phyloP scores from a whole-genome alignment of 2,797 vertebrate species.

The Chaetodon trifasciatus region DNA sequence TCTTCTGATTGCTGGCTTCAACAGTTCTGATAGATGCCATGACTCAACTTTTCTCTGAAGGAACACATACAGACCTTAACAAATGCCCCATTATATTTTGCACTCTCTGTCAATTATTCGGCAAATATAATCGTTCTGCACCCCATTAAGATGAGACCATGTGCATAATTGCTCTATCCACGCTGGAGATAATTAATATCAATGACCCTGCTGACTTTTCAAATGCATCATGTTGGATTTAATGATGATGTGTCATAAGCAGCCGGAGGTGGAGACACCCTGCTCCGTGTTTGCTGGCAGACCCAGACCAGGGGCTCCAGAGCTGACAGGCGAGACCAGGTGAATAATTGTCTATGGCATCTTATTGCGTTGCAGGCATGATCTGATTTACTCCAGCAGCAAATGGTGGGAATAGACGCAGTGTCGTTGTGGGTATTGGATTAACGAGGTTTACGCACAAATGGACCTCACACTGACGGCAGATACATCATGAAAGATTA shows the following conservation, averaged over 20 bases:
- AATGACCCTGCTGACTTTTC: conserved; percentile 73
- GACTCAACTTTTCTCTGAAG: not conserved
- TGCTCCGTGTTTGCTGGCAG: conserved; percentile 66
- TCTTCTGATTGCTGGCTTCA: not conserved
- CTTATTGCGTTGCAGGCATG: conserved; percentile 77
- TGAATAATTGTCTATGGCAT: conserved; percentile 80
- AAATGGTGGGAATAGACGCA: conserved; percentile 74
- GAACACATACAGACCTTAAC: conserved; percentile 17
- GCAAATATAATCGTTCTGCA: conserved; percentile 62
- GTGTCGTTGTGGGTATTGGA: conserved; percentile 70
- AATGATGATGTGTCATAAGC: conserved; percentile 80
- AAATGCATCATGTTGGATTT: conserved; percentile 76
- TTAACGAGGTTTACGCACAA: conserved; percentile 75
- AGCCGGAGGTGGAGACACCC: conserved; percentile 69
- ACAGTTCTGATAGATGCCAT: not conserved
- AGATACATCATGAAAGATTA: conserved; percentile 71
- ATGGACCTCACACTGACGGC: conserved; percentile 66
- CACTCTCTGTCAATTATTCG: conserved; percentile 55
- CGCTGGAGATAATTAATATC: conserved; percentile 78
- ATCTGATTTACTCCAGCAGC: conserved; percentile 77
- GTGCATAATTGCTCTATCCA: conserved; percentile 66
- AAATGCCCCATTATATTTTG: conserved; percentile 18
- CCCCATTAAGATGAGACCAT: conserved; percentile 58
- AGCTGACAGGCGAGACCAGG: conserved; percentile 78
- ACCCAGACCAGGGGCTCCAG: conserved; percentile 71